These are phyloP conservation scores for Procambarus clarkii DNA, from an alignment of 1,140 invertebrate species.

Conservation along the genomic window DNA sequence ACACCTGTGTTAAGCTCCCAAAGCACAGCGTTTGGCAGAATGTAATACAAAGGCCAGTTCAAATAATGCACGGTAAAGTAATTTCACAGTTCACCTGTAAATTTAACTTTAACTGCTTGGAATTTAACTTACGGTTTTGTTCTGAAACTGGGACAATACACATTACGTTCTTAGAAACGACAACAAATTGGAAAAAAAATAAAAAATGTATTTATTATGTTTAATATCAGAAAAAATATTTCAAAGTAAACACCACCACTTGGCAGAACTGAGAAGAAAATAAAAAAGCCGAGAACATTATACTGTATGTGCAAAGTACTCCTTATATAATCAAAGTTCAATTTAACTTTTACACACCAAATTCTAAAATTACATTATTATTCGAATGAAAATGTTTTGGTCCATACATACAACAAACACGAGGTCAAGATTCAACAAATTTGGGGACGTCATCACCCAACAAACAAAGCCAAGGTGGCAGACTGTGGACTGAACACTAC, in stretches of 20 bases:
- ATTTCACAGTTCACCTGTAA: neutral
- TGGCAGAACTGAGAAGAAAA: too few species aligned
- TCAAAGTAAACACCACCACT: neutral
- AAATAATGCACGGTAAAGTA: neutral
- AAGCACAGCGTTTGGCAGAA: conserved; percentile 6
- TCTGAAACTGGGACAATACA: neutral
- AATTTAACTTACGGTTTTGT: neutral
- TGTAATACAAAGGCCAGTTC: neutral
- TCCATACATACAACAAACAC: conserved; percentile 4
- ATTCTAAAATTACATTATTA: neutral
- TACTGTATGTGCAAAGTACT: too few species aligned
- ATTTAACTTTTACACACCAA: neutral
- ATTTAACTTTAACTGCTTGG: neutral
- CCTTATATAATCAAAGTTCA: neutral
- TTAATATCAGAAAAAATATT: neutral
- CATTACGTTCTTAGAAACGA: neutral
- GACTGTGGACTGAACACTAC: neutral
- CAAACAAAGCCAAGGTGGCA: neutral
- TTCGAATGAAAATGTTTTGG: neutral
- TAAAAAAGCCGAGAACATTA: too few species aligned
- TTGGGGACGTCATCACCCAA: neutral
- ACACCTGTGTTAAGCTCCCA: neutral
- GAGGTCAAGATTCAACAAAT: neutral
- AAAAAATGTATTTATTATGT: neutral
- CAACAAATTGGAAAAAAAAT: neutral